phyloP scores from a whole-genome alignment of 2,797 vertebrate species.

The Parauchenoglanis ngamensis region DNA sequence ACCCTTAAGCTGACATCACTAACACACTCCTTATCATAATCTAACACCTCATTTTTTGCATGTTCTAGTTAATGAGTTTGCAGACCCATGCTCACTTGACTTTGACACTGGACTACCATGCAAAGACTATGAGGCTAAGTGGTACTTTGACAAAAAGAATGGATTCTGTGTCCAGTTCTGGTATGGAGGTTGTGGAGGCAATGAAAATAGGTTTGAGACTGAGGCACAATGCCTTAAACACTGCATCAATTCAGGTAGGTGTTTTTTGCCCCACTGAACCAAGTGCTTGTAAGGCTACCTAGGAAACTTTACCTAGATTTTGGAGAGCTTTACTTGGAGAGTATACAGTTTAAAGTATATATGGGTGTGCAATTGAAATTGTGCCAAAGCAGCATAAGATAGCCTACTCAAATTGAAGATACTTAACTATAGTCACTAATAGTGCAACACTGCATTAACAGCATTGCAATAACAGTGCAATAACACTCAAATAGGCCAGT shows the following conservation, averaged over 20 bases:
- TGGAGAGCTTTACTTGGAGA: background rate
- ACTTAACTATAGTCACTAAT: background rate
- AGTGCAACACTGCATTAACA: background rate
- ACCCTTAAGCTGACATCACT: conserved; percentile 57
- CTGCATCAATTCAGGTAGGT: conserved; percentile 80
- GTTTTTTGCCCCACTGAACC: conserved; percentile 14
- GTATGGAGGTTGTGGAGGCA: conserved; percentile 84
- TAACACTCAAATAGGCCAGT: background rate
- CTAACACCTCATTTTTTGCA: conserved; percentile 65
- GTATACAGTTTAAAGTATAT: background rate
- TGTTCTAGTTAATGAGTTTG: conserved; percentile 76
- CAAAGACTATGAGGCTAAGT: conserved; percentile 86
- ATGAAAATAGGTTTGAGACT: conserved; percentile 85
- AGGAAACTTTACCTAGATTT: background rate
- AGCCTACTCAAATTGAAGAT: background rate
- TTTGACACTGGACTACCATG: conserved; percentile 82
- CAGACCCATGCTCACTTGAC: conserved; percentile 85
- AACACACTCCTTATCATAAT: conserved; percentile 57
- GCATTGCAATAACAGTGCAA: background rate
- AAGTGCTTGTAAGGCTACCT: background rate
- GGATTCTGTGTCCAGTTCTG: conserved; percentile 85
- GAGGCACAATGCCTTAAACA: conserved; percentile 79
- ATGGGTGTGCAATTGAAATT: background rate
- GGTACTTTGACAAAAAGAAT: conserved; percentile 86
- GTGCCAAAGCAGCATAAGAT: background rate